These are phyloP conservation scores for Solea senegalensis DNA, from an alignment of 2,113 vertebrate species.

Conservation along the genomic window DNA sequence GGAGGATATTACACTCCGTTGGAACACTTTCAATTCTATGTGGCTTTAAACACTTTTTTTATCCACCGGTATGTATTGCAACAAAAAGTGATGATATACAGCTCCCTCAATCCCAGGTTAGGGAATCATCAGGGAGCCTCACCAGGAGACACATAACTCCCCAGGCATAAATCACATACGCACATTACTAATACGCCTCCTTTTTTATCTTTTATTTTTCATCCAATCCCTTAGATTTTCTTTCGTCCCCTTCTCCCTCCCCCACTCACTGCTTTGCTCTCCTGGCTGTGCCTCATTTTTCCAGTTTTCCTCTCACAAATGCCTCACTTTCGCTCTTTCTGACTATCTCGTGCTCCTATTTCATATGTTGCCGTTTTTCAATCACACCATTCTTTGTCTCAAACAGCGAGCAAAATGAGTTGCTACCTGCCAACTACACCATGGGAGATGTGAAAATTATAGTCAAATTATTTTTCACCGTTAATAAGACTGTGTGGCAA, in stretches of 20 bases:
- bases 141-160: conserved; percentile 49
- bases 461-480: conserved; percentile 53
- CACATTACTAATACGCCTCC: conserved; percentile 27
- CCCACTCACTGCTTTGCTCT: conserved; percentile 12
- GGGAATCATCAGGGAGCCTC: conserved; percentile 56
- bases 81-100: conserved; percentile 14
- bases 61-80: neutral
- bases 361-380: neutral
- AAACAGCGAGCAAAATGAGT: conserved; percentile 42
- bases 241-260: neutral
- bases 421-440: conserved; percentile 55
- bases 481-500: conserved; percentile 55
- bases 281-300: conserved; percentile 10
- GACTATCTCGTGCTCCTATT: neutral
- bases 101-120: conserved; percentile 28
- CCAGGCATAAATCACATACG: conserved; percentile 67
- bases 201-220: conserved; percentile 19
- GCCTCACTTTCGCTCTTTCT: neutral
- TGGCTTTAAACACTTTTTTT: neutral
- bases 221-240: conserved; percentile 4
- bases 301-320: conserved; percentile 8
- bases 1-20: neutral
- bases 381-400: conserved; percentile 55
- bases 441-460: conserved; percentile 52
- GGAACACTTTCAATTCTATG: conserved; percentile 13